Percentiles rank a stretch among this genome's conserved stretches.
These are phyloP conservation scores for Babylonia areolata DNA, from an alignment of 1,140 invertebrate species.

Conservation along the genomic window DNA sequence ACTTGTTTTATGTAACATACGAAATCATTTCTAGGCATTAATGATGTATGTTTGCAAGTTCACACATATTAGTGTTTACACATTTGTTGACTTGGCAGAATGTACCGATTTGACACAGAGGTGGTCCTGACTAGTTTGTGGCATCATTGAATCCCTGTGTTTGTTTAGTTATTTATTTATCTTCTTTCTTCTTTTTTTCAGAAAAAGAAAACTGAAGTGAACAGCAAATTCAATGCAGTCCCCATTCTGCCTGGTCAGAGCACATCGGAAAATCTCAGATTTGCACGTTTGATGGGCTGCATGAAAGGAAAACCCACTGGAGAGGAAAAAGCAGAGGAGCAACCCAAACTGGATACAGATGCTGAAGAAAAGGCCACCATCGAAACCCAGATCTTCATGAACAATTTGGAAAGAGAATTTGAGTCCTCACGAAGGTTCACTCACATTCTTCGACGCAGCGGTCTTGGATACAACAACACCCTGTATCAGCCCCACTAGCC, in stretches of 20 bases:
- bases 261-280: background rate
- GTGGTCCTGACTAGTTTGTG: too few relatives aligned
- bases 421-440: background rate
- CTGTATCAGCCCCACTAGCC: background rate
- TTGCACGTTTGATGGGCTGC: background rate
- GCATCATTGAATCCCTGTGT: too few relatives aligned
- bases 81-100: too few relatives aligned
- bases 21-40: too few relatives aligned
- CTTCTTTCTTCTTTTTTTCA: background rate
- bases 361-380: background rate
- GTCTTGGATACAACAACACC: background rate
- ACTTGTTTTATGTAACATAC: too few relatives aligned
- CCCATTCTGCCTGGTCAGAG: background rate
- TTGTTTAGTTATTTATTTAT: too few relatives aligned
- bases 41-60: too few relatives aligned
- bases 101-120: too few relatives aligned
- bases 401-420: background rate
- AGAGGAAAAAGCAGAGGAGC: background rate
- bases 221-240: background rate
- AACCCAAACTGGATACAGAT: background rate
- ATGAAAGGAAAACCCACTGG: background rate
- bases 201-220: background rate
- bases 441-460: background rate
- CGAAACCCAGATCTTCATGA: background rate
- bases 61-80: too few relatives aligned